phyloP scores from a whole-genome alignment of 2,888 invertebrate species.

The Conops quadrifasciatus region DNA sequence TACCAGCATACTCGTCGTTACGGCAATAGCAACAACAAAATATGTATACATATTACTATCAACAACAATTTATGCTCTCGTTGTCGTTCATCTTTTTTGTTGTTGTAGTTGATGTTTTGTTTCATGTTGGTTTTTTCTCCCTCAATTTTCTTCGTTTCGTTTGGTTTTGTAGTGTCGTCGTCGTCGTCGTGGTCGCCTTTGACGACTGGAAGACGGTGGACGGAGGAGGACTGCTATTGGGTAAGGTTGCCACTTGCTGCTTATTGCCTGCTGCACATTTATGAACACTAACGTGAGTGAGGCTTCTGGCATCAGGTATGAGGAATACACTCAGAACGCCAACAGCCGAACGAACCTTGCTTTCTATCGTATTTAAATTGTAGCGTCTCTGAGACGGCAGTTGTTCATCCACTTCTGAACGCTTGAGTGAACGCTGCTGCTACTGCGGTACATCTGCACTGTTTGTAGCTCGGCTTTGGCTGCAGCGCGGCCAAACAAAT shows the following conservation, averaged over 20 bases:
- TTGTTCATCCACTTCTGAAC: conserved; percentile 8
- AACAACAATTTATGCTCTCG: not conserved
- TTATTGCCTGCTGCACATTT: not conserved
- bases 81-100: not conserved
- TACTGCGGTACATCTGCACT: conserved; percentile 14
- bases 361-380: conserved; percentile 8
- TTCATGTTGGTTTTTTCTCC: conserved; percentile 4
- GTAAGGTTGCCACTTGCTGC: conserved; percentile 18
- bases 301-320: conserved; percentile 9
- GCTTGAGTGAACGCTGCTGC: conserved; percentile 21
- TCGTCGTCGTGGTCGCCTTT: too few relatives aligned
- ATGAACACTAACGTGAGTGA: not conserved
- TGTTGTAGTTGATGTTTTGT: not conserved
- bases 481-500: not conserved
- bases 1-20: too few relatives aligned
- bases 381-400: not conserved
- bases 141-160: not conserved
- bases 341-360: too few relatives aligned
- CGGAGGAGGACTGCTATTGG: conserved; percentile 3
- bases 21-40: too few relatives aligned
- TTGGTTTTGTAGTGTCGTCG: not conserved
- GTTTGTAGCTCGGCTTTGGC: not conserved
- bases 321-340: not conserved
- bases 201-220: too few relatives aligned
- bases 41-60: too few relatives aligned